Percentiles rank a stretch among this genome's conserved stretches.
Conservation (phyloP, 1,140 invertebrate species). For the Grapholita molesta region DNA sequence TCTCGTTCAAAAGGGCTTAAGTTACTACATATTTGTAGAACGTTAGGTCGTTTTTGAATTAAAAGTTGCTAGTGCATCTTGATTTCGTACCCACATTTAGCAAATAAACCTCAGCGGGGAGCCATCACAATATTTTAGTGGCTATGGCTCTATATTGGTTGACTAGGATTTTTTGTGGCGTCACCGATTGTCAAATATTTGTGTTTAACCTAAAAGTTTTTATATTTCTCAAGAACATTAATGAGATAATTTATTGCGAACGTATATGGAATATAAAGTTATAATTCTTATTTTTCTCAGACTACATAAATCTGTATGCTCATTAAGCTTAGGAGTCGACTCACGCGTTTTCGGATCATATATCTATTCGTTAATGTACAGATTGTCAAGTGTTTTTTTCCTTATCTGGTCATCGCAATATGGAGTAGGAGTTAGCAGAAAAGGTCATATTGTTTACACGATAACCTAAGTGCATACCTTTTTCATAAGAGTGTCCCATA, state of each 20-base stretch:
- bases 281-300: no score
- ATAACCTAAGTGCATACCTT: no score
- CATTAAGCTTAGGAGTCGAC: no score
- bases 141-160: constrained; percentile 50
- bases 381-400: no score
- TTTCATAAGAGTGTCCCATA: no score
- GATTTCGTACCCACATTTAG: constrained; percentile 73
- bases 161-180: constrained; percentile 42
- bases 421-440: no score
- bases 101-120: constrained; percentile 67
- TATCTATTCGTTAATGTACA: no score
- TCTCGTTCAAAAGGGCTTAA: not conserved
- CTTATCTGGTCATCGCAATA: no score
- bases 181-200: constrained; percentile 22
- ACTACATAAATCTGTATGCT: no score
- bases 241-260: not conserved
- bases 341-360: no score
- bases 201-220: not conserved
- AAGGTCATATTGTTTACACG: no score
- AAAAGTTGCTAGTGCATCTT: constrained; percentile 45
- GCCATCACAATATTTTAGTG: constrained; percentile 76
- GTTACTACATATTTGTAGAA: not conserved
- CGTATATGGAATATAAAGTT: not conserved
- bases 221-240: not conserved
- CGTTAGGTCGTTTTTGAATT: not conserved